phyloP scores from a whole-genome alignment of 2,113 vertebrate species.

The Gallinago undulata region DNA sequence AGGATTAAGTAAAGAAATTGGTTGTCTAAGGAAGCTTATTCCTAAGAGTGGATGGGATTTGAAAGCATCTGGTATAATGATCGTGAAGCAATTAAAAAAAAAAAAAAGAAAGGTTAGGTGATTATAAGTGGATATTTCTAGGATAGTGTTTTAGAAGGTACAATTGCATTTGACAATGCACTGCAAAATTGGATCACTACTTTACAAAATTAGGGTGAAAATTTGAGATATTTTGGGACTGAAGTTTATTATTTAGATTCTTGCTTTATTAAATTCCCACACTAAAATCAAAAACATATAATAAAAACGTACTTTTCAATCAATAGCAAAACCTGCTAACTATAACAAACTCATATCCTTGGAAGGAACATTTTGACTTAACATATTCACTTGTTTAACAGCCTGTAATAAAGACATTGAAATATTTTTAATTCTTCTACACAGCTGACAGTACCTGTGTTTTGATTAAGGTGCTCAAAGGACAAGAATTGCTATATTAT shows the following conservation, averaged over 20 bases:
- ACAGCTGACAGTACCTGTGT: background rate
- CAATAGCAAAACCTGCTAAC: background rate
- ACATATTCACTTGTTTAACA: background rate
- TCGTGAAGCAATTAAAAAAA: slow-evolving; percentile 9
- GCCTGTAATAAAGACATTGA: background rate
- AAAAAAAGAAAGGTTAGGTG: background rate
- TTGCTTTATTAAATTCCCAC: background rate
- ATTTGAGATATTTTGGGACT: background rate
- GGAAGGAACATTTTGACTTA: background rate
- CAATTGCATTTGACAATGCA: background rate
- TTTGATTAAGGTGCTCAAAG: background rate
- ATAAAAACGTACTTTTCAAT: background rate
- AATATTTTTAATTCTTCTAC: background rate
- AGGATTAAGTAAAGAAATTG: slow-evolving; percentile 33
- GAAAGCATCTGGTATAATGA: background rate
- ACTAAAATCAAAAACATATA: background rate
- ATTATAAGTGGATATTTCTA: background rate
- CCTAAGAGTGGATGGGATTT: background rate
- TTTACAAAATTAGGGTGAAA: background rate
- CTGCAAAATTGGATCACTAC: background rate
- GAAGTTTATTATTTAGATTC: background rate
- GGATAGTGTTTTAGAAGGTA: background rate
- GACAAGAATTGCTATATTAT: background rate
- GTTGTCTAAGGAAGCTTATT: background rate
- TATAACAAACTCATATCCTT: background rate